These are phyloP conservation scores for Eubasilissa splendida DNA, from an alignment of 2,888 invertebrate species.

Conservation along the genomic window DNA sequence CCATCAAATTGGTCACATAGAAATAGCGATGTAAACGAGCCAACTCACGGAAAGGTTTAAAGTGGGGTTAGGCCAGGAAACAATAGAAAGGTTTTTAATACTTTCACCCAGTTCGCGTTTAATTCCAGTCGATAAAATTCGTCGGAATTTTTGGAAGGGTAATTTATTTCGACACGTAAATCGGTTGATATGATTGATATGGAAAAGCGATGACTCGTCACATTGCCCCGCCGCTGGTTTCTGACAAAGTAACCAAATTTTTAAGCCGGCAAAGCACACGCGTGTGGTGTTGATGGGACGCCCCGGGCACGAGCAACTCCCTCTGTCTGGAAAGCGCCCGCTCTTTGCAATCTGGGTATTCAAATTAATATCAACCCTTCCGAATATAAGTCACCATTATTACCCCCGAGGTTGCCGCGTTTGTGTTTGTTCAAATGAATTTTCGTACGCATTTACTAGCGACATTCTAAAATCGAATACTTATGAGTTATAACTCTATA, in stretches of 20 bases:
- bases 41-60: neutral
- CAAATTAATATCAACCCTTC: slow-evolving; percentile 45
- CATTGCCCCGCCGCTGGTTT: neutral
- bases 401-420: slow-evolving; percentile 38
- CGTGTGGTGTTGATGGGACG: slow-evolving; percentile 26
- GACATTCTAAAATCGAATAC: no score
- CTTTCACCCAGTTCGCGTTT: slow-evolving; percentile 12
- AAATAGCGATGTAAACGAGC: neutral
- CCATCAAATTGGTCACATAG: neutral
- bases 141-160: slow-evolving; percentile 20
- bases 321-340: slow-evolving; percentile 19
- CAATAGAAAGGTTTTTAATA: slow-evolving; percentile 10
- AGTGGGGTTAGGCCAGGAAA: neutral
- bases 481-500: no score
- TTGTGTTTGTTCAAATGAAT: slow-evolving; percentile 34
- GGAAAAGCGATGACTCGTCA: slow-evolving; percentile 42
- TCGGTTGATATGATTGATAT: slow-evolving; percentile 42
- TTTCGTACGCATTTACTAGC: neutral
- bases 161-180: slow-evolving; percentile 38
- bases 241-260: slow-evolving; percentile 36
- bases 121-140: slow-evolving; percentile 36
- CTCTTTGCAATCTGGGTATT: slow-evolving; percentile 29
- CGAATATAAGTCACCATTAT: slow-evolving; percentile 29
- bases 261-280: slow-evolving; percentile 13
- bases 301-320: neutral